These are phyloP conservation scores for Cosmopolites sordidus DNA, from an alignment of 2,888 invertebrate genomes.

Conservation along the genomic window DNA sequence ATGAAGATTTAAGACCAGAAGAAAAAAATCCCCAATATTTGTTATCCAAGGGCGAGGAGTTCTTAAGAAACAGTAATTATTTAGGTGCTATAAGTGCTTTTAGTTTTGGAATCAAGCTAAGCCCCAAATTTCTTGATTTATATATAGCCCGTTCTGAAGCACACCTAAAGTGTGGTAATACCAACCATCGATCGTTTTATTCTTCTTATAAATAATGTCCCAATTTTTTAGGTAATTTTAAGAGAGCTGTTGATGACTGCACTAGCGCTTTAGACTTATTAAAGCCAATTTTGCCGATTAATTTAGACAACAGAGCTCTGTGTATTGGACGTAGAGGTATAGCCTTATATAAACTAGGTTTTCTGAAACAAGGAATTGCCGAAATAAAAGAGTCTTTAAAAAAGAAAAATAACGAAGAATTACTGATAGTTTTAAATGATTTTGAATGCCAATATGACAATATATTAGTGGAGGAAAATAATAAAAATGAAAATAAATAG, in stretches of 20 bases:
- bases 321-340: conserved; percentile 73
- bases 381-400: conserved; percentile 72
- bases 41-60: conserved; percentile 75
- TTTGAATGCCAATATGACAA: conserved; percentile 9
- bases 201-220: conserved; percentile 1
- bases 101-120: conserved; percentile 70
- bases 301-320: conserved; percentile 64
- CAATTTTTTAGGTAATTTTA: conserved; percentile 57
- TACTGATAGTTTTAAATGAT: conserved; percentile 46
- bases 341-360: conserved; percentile 66
- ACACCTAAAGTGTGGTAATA: conserved; percentile 58
- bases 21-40: conserved; percentile 81
- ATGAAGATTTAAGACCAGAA: conserved; percentile 69
- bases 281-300: conserved; percentile 67
- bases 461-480: conserved; percentile 2
- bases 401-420: conserved; percentile 58
- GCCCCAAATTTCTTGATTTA: conserved; percentile 66
- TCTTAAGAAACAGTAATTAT: conserved; percentile 70
- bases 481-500: conserved; percentile 1
- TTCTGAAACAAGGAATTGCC: conserved; percentile 63
- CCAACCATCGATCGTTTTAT: not conserved
- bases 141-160: conserved; percentile 75
- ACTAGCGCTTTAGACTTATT: conserved; percentile 69
- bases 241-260: conserved; percentile 56
- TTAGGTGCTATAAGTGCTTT: conserved; percentile 80